Conservation (phyloP, 1,140 invertebrate species). For the Drosophila pseudoobscura region DNA sequence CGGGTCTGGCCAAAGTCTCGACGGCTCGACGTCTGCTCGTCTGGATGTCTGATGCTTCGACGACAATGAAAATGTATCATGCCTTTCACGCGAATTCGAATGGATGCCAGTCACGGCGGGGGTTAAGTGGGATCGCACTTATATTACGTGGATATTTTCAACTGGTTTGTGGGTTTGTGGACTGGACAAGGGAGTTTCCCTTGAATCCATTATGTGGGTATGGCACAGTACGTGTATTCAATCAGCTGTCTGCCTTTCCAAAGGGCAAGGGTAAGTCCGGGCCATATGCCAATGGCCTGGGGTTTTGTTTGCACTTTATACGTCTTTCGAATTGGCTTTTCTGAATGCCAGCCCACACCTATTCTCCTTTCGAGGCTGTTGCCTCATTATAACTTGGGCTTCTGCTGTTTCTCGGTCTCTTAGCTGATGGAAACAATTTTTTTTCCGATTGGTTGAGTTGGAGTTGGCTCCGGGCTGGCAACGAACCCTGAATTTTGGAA, state of each 20-base stretch:
- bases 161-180: conserved; percentile 1
- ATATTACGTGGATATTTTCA: conserved; percentile 1
- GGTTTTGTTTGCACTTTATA: conserved; percentile 68
- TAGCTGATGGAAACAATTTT: conserved; percentile 19
- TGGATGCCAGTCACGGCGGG: conserved; percentile 6
- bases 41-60: conserved; percentile 4
- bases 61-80: conserved; percentile 70
- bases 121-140: neutral
- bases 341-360: no score
- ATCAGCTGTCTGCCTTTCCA: conserved; percentile 11
- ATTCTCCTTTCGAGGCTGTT: neutral
- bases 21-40: conserved; percentile 7
- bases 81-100: conserved; percentile 55
- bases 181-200: no score
- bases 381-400: conserved; percentile 39
- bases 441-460: neutral
- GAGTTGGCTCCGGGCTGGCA: no score
- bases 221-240: conserved; percentile 13
- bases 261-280: conserved; percentile 9
- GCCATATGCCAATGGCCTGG: conserved; percentile 68
- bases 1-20: conserved; percentile 37
- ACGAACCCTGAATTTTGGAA: conserved; percentile 29
- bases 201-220: conserved; percentile 1
- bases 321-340: conserved; percentile 48
- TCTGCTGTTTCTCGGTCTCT: conserved; percentile 27